Evolutionary conservation across 2,888 invertebrate species (phyloP).

Genomic region (Andrena flavipes): DNA sequence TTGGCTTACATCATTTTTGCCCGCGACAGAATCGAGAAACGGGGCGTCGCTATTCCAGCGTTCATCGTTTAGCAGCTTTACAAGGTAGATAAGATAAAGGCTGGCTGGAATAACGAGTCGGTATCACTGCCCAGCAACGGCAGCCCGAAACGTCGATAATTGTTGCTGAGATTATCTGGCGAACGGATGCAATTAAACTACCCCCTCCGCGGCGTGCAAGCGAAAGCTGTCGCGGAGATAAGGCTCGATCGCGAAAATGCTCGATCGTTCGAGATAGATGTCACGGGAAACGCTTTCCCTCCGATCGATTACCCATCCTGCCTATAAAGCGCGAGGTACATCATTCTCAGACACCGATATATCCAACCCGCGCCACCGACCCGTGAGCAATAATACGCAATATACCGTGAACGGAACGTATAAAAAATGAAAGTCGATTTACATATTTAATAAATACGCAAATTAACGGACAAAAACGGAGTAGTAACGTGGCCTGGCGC

Average conservation of each 20-base stretch:
- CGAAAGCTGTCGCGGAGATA: not conserved
- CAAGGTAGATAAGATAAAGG: constrained; percentile 59
- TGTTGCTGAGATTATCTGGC: constrained; percentile 42
- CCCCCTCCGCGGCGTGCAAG: too few species aligned
- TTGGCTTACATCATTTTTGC: constrained; percentile 39
- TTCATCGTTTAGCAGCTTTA: constrained; percentile 50
- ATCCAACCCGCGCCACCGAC: constrained; percentile 10
- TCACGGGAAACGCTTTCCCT: constrained; percentile 21
- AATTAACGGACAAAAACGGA: constrained; percentile 33
- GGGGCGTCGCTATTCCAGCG: constrained; percentile 30
- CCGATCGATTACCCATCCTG: too few species aligned
- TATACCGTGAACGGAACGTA: not conserved
- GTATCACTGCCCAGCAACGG: constrained; percentile 39
- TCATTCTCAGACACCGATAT: not conserved
- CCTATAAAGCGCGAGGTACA: too few species aligned
- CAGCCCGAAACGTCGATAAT: constrained; percentile 44
- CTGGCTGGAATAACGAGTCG: constrained; percentile 47
- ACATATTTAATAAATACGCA: constrained; percentile 35
- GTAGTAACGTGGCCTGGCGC: constrained; percentile 18
- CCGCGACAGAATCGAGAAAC: constrained; percentile 18
- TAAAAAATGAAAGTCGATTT: constrained; percentile 46
- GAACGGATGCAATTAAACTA: constrained; percentile 31
- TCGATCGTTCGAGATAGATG: not conserved
- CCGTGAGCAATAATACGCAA: constrained; percentile 4
- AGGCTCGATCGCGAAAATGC: constrained; percentile 2